Evolutionary conservation across 2,888 invertebrate species (phyloP).

Genomic region (Pseudoips prasinana): DNA sequence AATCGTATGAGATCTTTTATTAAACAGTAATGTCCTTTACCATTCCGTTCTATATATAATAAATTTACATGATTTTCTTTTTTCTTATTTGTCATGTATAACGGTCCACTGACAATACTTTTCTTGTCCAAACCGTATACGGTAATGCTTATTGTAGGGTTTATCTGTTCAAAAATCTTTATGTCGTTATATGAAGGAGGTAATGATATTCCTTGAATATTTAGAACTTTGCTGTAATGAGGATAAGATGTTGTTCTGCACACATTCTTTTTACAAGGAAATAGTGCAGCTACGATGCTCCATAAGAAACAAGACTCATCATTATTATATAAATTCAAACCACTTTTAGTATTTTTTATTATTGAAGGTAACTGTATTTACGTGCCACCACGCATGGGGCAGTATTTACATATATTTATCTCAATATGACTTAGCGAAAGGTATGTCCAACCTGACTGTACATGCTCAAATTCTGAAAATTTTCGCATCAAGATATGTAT

Average conservation of each 20-base stretch:
- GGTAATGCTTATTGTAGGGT: background rate
- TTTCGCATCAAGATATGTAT: background rate
- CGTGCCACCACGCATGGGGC: background rate
- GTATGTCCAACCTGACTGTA: no score
- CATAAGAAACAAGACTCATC: no score
- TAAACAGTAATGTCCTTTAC: slow-evolving; percentile 19
- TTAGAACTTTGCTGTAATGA: background rate
- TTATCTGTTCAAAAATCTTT: background rate
- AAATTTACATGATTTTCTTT: slow-evolving; percentile 21
- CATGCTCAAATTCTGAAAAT: background rate
- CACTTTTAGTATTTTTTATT: no score
- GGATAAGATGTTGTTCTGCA: no score
- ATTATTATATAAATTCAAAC: no score
- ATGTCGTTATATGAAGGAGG: background rate
- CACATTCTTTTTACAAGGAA: no score
- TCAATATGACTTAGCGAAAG: no score
- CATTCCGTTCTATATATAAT: slow-evolving; percentile 14
- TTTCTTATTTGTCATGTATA: slow-evolving; percentile 11
- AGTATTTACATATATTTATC: background rate
- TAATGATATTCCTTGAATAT: background rate
- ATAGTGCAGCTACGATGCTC: no score
- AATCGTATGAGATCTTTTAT: slow-evolving; percentile 21
- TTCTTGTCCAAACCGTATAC: background rate
- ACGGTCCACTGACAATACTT: slow-evolving; percentile 15
- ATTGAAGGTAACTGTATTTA: no score